phyloP scores from a whole-genome alignment of 2,888 invertebrate genomes.

The Trichacis sp. region DNA sequence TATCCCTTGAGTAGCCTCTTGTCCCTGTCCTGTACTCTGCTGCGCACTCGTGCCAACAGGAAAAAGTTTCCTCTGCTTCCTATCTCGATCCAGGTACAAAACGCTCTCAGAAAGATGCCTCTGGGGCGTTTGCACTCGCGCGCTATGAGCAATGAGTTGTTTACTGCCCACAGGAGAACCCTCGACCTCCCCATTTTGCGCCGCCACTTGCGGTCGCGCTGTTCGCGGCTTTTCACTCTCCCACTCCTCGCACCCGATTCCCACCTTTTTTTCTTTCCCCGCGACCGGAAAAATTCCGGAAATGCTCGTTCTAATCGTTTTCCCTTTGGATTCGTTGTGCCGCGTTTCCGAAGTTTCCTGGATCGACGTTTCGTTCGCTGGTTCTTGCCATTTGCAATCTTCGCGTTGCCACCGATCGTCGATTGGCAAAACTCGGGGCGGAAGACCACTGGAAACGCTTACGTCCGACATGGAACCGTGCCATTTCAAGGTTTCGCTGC shows the following conservation, averaged over 20 bases:
- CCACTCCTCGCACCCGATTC: no score
- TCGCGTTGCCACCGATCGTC: slow-evolving; percentile 56
- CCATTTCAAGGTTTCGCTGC: slow-evolving; percentile 85
- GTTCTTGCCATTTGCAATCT: slow-evolving; percentile 48
- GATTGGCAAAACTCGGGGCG: slow-evolving; percentile 42
- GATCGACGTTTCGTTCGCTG: slow-evolving; percentile 9
- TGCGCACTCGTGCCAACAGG: slow-evolving; percentile 77
- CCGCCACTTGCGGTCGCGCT: slow-evolving; percentile 45
- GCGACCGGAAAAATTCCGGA: neutral
- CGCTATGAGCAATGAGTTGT: slow-evolving; percentile 82
- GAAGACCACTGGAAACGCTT: slow-evolving; percentile 68
- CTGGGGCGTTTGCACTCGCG: slow-evolving; percentile 82
- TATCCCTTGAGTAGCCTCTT: slow-evolving; percentile 45
- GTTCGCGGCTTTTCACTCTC: slow-evolving; percentile 32
- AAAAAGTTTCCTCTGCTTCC: slow-evolving; percentile 75
- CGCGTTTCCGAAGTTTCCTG: neutral
- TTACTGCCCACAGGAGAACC: slow-evolving; percentile 56
- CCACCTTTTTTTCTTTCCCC: slow-evolving; percentile 2
- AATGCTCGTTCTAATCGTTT: neutral
- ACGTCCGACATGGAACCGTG: slow-evolving; percentile 74
- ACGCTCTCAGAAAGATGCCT: slow-evolving; percentile 84
- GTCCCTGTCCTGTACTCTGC: slow-evolving; percentile 54
- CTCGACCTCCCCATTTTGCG: slow-evolving; percentile 46
- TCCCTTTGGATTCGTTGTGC: neutral
- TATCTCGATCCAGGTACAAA: slow-evolving; percentile 75